Evolutionary conservation across 2,113 vertebrate species (phyloP).

Genomic region (Pedionomus torquatus): DNA sequence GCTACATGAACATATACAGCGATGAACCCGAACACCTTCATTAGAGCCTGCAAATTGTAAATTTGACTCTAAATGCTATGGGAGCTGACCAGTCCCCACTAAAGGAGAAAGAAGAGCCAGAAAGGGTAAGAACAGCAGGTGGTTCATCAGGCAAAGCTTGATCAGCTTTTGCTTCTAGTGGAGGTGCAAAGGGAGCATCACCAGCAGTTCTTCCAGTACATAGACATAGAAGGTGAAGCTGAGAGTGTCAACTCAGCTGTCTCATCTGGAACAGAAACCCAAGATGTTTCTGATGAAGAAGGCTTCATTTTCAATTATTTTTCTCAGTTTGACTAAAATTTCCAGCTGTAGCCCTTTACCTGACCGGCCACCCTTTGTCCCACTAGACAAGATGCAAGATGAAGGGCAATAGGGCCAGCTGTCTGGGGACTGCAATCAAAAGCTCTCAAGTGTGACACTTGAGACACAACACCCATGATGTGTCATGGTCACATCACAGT

Average conservation of each 20-base stretch:
- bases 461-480: neutral
- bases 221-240: neutral
- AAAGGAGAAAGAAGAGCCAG: neutral
- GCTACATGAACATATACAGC: neutral
- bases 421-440: neutral
- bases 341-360: neutral
- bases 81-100: neutral
- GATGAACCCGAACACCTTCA: neutral
- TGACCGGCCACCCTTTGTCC: neutral
- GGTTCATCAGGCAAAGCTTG: neutral
- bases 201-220: neutral
- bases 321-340: neutral
- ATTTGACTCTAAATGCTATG: neutral
- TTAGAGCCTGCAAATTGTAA: neutral
- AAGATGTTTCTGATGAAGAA: neutral
- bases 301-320: neutral
- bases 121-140: neutral
- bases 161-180: slow-evolving; percentile 10
- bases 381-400: neutral
- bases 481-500: neutral
- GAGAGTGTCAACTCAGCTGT: neutral
- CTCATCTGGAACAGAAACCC: neutral
- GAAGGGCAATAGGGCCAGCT: neutral
- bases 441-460: neutral
- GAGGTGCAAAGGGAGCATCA: neutral